A percentile compares a stretch with the other conserved stretches of the same genome.
phyloP scores from a whole-genome alignment of 37 sponge, comb jelly and placozoan species.

The Cliona cf. orientalis region DNA sequence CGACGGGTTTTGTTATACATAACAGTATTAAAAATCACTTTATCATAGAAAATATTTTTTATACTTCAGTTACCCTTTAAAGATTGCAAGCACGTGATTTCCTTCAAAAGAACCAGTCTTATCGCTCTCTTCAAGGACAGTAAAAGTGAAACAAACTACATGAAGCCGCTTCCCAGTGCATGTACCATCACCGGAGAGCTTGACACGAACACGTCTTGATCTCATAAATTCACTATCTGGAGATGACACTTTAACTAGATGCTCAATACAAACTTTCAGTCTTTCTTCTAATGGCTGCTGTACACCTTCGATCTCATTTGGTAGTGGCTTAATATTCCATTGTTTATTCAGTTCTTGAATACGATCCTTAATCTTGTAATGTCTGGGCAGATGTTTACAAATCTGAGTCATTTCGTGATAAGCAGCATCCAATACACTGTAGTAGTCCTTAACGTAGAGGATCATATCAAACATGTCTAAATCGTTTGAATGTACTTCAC shows the following conservation, averaged over 20 bases:
- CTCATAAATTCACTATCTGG: not conserved
- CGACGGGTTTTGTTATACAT: no score
- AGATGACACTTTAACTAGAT: not conserved
- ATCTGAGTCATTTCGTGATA: constrained; percentile 18
- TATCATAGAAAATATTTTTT: no score
- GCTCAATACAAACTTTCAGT: not conserved
- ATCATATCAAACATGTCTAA: constrained; percentile 1
- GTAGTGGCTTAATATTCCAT: constrained; percentile 9
- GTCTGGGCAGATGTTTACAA: not conserved
- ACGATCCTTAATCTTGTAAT: not conserved
- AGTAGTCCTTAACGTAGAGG: constrained; percentile 14
- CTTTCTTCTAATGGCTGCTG: constrained; percentile 38
- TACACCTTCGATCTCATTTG: constrained; percentile 35
- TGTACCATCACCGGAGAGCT: constrained; percentile 61
- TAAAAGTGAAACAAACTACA: constrained; percentile 31
- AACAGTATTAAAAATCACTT: no score
- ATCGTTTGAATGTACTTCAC: not conserved
- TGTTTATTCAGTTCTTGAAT: not conserved
- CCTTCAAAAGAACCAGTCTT: constrained; percentile 4
- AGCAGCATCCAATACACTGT: constrained; percentile 2
- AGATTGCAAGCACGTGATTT: constrained; percentile 37
- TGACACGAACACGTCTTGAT: constrained; percentile 1
- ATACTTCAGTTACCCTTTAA: no score
- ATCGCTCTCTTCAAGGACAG: constrained; percentile 27
- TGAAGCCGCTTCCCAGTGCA: constrained; percentile 7